Base-by-base conservation (phyloP, 2,113 vertebrate species). In the Callocephalon fimbriatum region DNA sequence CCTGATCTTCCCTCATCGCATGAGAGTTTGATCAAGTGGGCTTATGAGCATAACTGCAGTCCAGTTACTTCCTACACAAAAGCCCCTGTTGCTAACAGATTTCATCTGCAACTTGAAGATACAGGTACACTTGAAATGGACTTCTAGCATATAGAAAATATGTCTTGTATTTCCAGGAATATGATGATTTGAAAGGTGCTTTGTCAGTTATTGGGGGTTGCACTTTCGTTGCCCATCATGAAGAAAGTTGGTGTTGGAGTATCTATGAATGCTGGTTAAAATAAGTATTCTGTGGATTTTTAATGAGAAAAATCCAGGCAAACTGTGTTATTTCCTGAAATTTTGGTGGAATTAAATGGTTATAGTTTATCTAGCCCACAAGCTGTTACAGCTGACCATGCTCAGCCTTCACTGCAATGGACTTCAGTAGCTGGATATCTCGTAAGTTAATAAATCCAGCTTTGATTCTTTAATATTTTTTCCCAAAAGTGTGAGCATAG, bases 51-150 rank as follows among this genome's bases (percentile, higher is more conserved):
- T 8, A 97, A 96, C 84, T 98, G 98, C 38, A 92, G 94, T 81
- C 99, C 99, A 2, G 98, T 99, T 82, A 99, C 98, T 13, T 99
- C 99, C 45, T 99, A 99, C 95, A 99, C 99, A 59, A 97, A 96
- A 98, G 99, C 99, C 25, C 98, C 98, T 8, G 96, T 99, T 87
- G 99, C 99, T 21, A 99, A 99, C 96, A 98, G 98, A 95, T 99
- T 99, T 96, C 98, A 98, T 70, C 96, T 99, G 84, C 97, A 97
- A 19, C 98, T 99, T 56, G 97, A 98, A 98, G 98, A 99, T 94
- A 96, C 91, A 96, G 99, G 99, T 99, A 98, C 97, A 94, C 70
- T n/a, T 79, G 32, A 74, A 86, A 23, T 44, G 14, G n/a, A 31
- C 32, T 90, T 84, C 4, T 45, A 50, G 80, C 66, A 31, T 68